Percentiles rank a stretch among this genome's conserved stretches.
phyloP scores from a whole-genome alignment of 2,797 vertebrate genomes.

The Sylvia borin region DNA sequence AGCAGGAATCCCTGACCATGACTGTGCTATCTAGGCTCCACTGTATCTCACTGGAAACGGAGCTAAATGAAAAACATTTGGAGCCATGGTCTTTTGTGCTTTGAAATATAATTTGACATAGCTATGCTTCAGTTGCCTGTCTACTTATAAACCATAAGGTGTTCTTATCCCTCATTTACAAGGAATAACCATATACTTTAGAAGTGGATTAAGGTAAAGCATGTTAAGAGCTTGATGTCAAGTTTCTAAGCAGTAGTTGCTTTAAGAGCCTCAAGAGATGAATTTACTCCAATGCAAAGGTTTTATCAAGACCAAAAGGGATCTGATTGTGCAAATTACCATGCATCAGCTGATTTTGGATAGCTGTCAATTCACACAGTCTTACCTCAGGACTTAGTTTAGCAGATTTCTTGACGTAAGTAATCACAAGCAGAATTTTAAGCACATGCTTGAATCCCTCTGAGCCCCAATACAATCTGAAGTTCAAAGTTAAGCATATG shows the following conservation, averaged over 20 bases:
- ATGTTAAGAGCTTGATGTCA: neutral
- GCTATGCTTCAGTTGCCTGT: neutral
- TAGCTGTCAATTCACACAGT: neutral
- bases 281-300: neutral
- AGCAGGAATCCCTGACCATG: neutral
- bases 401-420: neutral
- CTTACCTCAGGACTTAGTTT: neutral
- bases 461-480: conserved; percentile 12
- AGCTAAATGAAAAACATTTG: neutral
- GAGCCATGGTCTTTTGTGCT: neutral
- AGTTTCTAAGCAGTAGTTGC: neutral
- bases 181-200: neutral
- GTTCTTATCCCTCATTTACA: neutral
- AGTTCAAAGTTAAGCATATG: conserved; percentile 57
- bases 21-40: neutral
- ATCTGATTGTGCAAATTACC: neutral
- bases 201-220: neutral
- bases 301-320: neutral
- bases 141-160: neutral
- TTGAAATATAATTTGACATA: neutral
- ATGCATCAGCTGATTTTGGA: neutral
- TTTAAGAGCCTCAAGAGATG: neutral
- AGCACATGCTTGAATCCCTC: conserved; percentile 12
- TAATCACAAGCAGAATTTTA: conserved; percentile 26
- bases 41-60: neutral